Base-by-base conservation (phyloP, 2,888 invertebrate species). In the Nematopogon swammerdamellus region DNA sequence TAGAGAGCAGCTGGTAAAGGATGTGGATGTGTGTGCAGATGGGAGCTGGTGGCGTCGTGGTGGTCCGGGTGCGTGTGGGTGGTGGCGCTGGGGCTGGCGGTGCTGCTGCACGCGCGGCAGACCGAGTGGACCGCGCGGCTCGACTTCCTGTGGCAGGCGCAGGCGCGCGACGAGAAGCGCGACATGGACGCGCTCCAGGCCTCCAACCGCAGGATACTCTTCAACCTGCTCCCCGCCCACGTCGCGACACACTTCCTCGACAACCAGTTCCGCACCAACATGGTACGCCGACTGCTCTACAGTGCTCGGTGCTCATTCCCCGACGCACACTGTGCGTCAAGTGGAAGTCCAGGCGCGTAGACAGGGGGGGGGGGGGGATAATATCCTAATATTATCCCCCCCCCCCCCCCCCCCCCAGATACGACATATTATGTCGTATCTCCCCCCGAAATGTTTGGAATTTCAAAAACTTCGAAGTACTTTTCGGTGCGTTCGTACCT, bases 151-250 rank as follows among this genome's bases (percentile, higher is more conserved):
- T 91, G 90, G 90, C 90, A 91, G 67, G 81, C 89, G 55, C 89
- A 94, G 80, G 94, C 94, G 3, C 85, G 91, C 48, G 93, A 95
- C 63, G 95, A 95, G 73, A 94, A 94, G 68, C 83, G 89, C 49
- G 95, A 94, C 68, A 94, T 95, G 94, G 92, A 92, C 59, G 91
- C 93, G n/a, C 69, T 95, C 54, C 95, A 81, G 88, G 90, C 79
- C 53, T 92, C 92, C 57, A 95, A 95, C 69, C 85, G 89, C 68
- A 82, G 92, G 62, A 94, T 95, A 61, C 72, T 95, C 50, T 93
- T 92, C 75, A 95, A 95, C 74, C 80, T 95, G 56, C 81, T 95
- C 50, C 95, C 95, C 19, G 89, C 92, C 49, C 95, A 95, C 72
- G 95, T 95, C 42, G 95, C 95, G 49, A 90, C 91, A 42, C 93